Percentiles rank a stretch among this genome's conserved stretches.
Conservation (phyloP, 2,888 invertebrate species). For the Eulithis prunata region DNA sequence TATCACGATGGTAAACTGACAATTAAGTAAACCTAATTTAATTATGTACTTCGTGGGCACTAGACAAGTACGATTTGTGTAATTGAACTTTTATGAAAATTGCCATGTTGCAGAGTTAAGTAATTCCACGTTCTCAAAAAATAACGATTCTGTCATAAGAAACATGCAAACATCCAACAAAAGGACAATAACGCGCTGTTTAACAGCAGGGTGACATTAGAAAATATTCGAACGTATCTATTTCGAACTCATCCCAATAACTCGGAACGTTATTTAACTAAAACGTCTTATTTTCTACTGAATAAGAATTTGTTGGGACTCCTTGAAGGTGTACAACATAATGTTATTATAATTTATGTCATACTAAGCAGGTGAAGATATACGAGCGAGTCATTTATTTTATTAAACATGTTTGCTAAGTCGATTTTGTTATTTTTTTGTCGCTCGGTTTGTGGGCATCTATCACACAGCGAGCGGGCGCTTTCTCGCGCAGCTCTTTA, state of each 20-base stretch:
- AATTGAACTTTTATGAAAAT: not conserved
- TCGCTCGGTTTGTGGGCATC: slow-evolving; percentile 74
- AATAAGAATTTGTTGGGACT: slow-evolving; percentile 82
- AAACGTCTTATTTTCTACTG: slow-evolving; percentile 80
- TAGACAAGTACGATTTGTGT: too few relatives aligned
- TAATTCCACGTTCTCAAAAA: slow-evolving; percentile 15
- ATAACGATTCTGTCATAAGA: slow-evolving; percentile 43
- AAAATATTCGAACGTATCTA: slow-evolving; percentile 63
- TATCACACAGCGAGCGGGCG: slow-evolving; percentile 82
- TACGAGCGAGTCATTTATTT: slow-evolving; percentile 82
- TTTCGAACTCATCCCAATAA: slow-evolving; percentile 71
- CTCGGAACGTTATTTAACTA: slow-evolving; percentile 69
- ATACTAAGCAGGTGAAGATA: slow-evolving; percentile 84
- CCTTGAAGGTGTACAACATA: slow-evolving; percentile 82
- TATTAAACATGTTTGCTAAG: slow-evolving; percentile 84
- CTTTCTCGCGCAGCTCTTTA: slow-evolving; percentile 80
- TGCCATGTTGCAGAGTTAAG: not conserved
- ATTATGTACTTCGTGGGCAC: too few relatives aligned
- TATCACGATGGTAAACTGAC: too few relatives aligned
- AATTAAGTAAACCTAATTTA: too few relatives aligned
- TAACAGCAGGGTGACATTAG: slow-evolving; percentile 63
- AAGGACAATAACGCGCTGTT: slow-evolving; percentile 50
- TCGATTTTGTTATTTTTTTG: slow-evolving; percentile 83
- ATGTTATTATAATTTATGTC: slow-evolving; percentile 84
- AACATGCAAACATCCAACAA: slow-evolving; percentile 60